Conservation (phyloP, 2,113 vertebrate species). For the Tachysurus vachellii region DNA sequence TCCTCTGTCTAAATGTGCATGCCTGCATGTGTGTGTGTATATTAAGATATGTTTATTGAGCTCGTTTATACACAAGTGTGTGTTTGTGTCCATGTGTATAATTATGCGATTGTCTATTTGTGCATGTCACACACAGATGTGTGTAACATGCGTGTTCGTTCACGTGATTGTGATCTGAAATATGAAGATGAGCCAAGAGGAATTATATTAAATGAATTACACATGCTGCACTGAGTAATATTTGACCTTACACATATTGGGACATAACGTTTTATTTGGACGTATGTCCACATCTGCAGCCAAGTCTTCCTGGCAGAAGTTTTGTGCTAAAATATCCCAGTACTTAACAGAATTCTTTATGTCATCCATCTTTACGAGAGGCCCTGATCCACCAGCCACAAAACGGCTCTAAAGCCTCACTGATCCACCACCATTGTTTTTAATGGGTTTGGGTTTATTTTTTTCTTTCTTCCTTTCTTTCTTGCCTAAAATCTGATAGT, state of each 20-base stretch:
- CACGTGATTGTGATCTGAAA: neutral
- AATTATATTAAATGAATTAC: neutral
- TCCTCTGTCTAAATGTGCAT: neutral
- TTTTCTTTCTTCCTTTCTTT: neutral
- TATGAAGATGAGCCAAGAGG: neutral
- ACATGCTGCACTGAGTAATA: slow-evolving; percentile 10
- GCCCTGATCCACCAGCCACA: neutral
- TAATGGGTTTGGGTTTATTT: neutral
- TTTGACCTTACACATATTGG: slow-evolving; percentile 1
- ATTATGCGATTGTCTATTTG: neutral
- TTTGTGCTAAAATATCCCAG: neutral
- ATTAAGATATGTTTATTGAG: neutral
- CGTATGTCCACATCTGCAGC: neutral
- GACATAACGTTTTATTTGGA: neutral
- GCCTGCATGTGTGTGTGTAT: neutral
- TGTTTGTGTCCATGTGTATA: neutral
- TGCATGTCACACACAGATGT: neutral
- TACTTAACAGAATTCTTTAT: neutral
- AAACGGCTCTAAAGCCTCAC: neutral
- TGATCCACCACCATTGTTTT: slow-evolving; percentile 1
- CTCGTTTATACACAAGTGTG: neutral
- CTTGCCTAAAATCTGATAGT: neutral
- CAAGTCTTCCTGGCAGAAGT: slow-evolving; percentile 15
- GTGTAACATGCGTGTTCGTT: neutral
- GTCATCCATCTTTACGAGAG: neutral